phyloP scores from a whole-genome alignment of 2,888 invertebrate species.

The Apamea crenata region DNA sequence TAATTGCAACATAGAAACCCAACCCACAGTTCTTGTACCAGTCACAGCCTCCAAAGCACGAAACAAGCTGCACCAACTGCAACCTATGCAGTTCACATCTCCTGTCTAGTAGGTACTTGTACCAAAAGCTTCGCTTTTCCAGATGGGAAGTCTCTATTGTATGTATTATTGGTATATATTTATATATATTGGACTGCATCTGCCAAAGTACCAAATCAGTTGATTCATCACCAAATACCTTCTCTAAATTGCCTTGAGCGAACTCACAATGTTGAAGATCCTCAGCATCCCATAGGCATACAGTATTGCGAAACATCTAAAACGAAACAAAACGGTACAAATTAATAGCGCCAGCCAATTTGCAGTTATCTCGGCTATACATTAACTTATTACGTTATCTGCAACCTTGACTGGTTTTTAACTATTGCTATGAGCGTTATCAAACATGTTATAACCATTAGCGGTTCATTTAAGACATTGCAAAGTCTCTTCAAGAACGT shows the following conservation, averaged over 20 bases:
- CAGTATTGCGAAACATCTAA: constrained; percentile 48
- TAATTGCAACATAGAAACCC: background rate
- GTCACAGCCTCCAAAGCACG: background rate
- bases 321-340: constrained; percentile 59
- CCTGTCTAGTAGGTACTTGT: no score
- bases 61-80: background rate
- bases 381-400: constrained; percentile 72
- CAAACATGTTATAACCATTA: constrained; percentile 56
- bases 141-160: background rate
- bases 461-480: constrained; percentile 53
- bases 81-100: no score
- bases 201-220: background rate
- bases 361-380: constrained; percentile 64
- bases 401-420: constrained; percentile 69
- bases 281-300: constrained; percentile 25
- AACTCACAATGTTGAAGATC: constrained; percentile 3
- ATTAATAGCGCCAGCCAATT: constrained; percentile 67
- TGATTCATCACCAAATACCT: background rate
- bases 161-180: background rate
- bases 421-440: constrained; percentile 69
- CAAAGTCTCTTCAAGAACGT: constrained; percentile 39
- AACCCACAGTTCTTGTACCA: background rate
- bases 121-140: no score
- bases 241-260: background rate
- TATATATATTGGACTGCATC: background rate